Base-by-base conservation (phyloP, 2,888 invertebrate species). In the Rotaria macrura region DNA sequence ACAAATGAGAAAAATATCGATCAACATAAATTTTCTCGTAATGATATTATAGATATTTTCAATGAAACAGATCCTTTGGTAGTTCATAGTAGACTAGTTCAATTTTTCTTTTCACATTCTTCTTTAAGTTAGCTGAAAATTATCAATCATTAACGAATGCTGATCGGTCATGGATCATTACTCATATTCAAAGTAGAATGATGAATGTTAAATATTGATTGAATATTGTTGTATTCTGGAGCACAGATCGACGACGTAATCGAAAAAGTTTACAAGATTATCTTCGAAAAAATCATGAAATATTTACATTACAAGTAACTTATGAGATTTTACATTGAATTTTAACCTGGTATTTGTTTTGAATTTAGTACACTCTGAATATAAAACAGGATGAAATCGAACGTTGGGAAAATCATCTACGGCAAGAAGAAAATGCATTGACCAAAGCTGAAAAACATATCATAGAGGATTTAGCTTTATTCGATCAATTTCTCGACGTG, bases 201-300 rank as follows among this genome's bases (percentile, higher is more conserved):
- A n/a, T n/a, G n/a, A n/a, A n/a, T n/a, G n/a, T n/a, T n/a, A n/a
- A n/a, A n/a, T n/a, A n/a, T n/a, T n/a, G n/a, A n/a, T n/a, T n/a
- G n/a, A n/a, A n/a, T n/a, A n/a, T n/a, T n/a, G n/a, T n/a, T n/a
- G n/a, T n/a, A n/a, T n/a, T n/a, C n/a, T n/a, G n/a, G 2, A 1
- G 6, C 14, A 29, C 23, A 79, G 79, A 79, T 79, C 43, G 79
- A n/a, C 79, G 79, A 43, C 4, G 79, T 20, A 43, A 79, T 20
- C 79, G 43, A 10, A 43, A 79, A 40, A 79, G 79, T 79, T 79
- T 79, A 34, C 40, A 43, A 43, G 79, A 79, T 43, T 79, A 79
- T 79, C 25, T 79, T 43, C 79, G 79, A 43, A 79, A 79, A 79
- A 79, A 79, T n/a, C 25, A 79, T 43, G 79, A 79, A 79, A 43